These are phyloP conservation scores for Uloborus diversus DNA, from an alignment of 1,140 invertebrate species.

Conservation along the genomic window DNA sequence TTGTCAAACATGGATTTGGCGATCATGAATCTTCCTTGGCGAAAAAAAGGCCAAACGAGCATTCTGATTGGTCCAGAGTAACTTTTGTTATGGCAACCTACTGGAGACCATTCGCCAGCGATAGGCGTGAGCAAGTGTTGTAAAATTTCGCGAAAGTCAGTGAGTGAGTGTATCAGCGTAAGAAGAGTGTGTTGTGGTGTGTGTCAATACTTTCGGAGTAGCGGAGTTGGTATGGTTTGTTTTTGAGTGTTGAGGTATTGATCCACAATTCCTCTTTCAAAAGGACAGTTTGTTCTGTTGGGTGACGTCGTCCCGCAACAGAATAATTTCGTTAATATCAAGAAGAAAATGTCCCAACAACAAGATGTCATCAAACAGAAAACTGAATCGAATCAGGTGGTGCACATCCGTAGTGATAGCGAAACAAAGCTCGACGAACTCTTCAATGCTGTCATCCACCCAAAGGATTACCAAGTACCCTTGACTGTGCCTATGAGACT, in stretches of 20 bases:
- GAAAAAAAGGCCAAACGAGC: not conserved
- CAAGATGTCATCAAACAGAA: slow-evolving; percentile 53
- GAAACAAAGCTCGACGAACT: slow-evolving; percentile 81
- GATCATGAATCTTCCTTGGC: not conserved
- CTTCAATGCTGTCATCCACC: slow-evolving; percentile 92
- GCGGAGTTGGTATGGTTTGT: slow-evolving; percentile 20
- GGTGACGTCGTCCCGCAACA: slow-evolving; percentile 20
- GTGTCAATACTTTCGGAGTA: not conserved
- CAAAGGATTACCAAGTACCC: slow-evolving; percentile 80
- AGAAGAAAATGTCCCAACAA: slow-evolving; percentile 47
- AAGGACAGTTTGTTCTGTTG: slow-evolving; percentile 17
- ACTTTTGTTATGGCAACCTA: slow-evolving; percentile 32
- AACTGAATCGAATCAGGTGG: slow-evolving; percentile 35
- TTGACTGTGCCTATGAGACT: slow-evolving; percentile 86
- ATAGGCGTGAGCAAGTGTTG: not conserved
- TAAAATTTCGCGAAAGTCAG: not conserved
- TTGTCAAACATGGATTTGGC: not conserved
- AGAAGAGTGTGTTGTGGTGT: not conserved
- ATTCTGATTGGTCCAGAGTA: slow-evolving; percentile 25
- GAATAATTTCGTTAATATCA: not conserved
- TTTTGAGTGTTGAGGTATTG: slow-evolving; percentile 11
- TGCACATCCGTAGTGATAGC: slow-evolving; percentile 50
- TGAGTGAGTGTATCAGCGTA: too few species aligned
- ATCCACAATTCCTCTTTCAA: not conserved
- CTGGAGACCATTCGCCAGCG: not conserved